phyloP scores from a whole-genome alignment of 2,888 invertebrate species.

The Idaea straminata region DNA sequence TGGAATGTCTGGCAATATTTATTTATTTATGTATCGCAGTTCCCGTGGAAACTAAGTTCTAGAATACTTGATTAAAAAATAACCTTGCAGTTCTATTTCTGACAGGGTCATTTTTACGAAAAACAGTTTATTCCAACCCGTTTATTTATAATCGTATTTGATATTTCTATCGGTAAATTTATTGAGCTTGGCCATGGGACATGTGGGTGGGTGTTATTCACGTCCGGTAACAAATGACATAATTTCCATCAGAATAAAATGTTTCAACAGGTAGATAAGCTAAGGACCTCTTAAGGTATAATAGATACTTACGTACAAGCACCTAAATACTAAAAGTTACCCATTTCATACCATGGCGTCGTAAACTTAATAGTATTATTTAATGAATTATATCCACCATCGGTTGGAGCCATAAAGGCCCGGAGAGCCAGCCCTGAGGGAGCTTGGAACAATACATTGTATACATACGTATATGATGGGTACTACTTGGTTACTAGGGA shows the following conservation, averaged over 20 bases:
- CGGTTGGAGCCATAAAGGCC: background rate
- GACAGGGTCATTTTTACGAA: too few relatives aligned
- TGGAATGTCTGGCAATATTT: too few relatives aligned
- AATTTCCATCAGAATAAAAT: background rate
- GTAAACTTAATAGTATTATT: background rate
- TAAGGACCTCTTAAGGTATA: background rate
- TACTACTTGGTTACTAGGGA: background rate
- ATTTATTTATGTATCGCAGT: too few relatives aligned
- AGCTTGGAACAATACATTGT: background rate
- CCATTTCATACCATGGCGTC: background rate
- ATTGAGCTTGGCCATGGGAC: too few relatives aligned
- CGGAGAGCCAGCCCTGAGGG: background rate
- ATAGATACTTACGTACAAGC: background rate
- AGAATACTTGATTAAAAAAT: too few relatives aligned
- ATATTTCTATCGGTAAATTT: too few relatives aligned
- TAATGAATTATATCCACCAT: background rate
- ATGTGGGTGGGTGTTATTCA: too few relatives aligned
- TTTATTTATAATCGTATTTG: too few relatives aligned
- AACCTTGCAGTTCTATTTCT: too few relatives aligned
- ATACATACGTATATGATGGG: background rate
- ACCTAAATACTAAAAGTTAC: background rate
- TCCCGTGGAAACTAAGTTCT: too few relatives aligned
- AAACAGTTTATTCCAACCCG: too few relatives aligned
- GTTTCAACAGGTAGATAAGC: background rate
- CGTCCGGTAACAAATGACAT: too few relatives aligned